Evolutionary conservation across 2,797 vertebrate species (phyloP).

Genomic region (Rachycentron canadum): DNA sequence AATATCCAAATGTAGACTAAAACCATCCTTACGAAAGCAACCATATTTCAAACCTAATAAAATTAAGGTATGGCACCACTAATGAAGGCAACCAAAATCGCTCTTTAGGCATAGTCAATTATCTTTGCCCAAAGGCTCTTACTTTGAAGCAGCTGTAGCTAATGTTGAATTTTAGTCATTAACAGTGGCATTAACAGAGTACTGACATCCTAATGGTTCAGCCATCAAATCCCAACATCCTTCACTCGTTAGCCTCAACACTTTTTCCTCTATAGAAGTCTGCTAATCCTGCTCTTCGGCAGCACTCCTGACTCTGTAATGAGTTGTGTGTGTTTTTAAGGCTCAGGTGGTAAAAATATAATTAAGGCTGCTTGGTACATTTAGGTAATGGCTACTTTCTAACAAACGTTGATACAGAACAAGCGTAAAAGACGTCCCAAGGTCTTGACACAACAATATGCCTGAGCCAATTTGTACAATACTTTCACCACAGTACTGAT

Average conservation of each 20-base stretch:
- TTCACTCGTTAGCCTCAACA: slow-evolving; percentile 27
- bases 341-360: slow-evolving; percentile 44
- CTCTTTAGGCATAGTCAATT: slow-evolving; percentile 15
- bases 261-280: slow-evolving; percentile 17
- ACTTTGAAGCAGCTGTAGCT: slow-evolving; percentile 30
- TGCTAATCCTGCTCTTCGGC: slow-evolving; percentile 23
- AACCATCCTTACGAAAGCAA: not conserved
- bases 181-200: slow-evolving; percentile 28
- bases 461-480: slow-evolving; percentile 22
- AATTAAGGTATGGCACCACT: not conserved
- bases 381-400: slow-evolving; percentile 36
- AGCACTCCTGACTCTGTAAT: slow-evolving; percentile 42
- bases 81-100: slow-evolving; percentile 27
- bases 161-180: slow-evolving; percentile 45
- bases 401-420: slow-evolving; percentile 47
- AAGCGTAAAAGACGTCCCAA: slow-evolving; percentile 32
- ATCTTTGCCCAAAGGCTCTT: slow-evolving; percentile 22
- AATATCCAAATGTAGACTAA: not conserved
- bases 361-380: slow-evolving; percentile 46
- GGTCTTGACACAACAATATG: slow-evolving; percentile 43
- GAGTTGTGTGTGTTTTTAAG: slow-evolving; percentile 44
- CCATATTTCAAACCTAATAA: slow-evolving; percentile 1
- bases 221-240: slow-evolving; percentile 33
- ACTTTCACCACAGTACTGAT: slow-evolving; percentile 22
- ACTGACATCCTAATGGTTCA: slow-evolving; percentile 36